phyloP scores from a whole-genome alignment of 2,113 vertebrate genomes.

The Suncus etruscus region DNA sequence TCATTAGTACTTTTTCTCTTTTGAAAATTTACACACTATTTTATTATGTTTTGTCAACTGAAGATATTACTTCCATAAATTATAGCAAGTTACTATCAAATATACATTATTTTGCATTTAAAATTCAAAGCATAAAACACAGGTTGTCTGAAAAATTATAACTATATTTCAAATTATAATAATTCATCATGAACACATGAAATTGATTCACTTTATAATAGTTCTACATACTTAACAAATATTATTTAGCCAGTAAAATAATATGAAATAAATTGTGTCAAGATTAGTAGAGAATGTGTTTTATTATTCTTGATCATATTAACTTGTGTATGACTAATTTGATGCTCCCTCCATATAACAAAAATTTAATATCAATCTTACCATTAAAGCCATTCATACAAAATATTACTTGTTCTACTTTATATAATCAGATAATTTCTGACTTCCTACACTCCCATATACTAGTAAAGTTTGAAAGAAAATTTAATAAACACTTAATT shows the following conservation, averaged over 20 bases:
- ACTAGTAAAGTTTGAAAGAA: constrained; percentile 8
- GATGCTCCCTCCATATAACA: background rate
- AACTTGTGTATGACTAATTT: constrained; percentile 24
- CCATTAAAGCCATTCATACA: background rate
- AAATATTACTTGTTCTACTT: constrained; percentile 31
- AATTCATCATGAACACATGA: background rate
- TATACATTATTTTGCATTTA: constrained; percentile 22
- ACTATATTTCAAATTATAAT: background rate
- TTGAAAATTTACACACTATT: constrained; percentile 6
- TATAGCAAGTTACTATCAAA: constrained; percentile 25
- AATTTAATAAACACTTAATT: background rate
- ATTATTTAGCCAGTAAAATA: background rate
- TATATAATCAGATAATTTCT: constrained; percentile 28
- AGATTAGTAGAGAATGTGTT: background rate
- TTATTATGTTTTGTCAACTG: constrained; percentile 34
- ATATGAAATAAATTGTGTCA: background rate
- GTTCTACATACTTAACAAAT: background rate
- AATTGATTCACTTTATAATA: background rate
- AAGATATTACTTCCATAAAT: constrained; percentile 50
- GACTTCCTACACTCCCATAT: background rate
- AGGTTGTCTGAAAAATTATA: constrained; percentile 8
- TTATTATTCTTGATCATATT: background rate
- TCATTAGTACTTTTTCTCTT: constrained; percentile 20
- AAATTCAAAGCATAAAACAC: constrained; percentile 5
- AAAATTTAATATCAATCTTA: background rate